A percentile compares a stretch with the other conserved stretches of the same genome.
These are phyloP conservation scores for Cremastobaeus sp. DNA, from an alignment of 2,888 invertebrate species.

Conservation along the genomic window DNA sequence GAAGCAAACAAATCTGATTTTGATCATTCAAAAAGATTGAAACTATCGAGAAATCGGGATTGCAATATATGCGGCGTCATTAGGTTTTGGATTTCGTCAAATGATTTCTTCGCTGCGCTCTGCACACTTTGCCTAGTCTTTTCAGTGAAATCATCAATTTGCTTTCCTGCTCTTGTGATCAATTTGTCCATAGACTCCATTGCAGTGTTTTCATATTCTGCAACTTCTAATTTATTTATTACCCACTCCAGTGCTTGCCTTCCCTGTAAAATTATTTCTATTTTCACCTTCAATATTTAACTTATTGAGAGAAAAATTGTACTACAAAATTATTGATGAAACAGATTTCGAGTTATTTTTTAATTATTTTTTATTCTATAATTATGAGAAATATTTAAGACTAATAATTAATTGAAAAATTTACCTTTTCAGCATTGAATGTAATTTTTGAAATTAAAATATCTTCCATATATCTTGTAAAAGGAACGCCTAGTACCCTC, in stretches of 20 bases:
- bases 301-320: too few species aligned
- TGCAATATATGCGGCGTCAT: conserved; percentile 75
- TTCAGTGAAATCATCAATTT: conserved; percentile 88
- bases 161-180: conserved; percentile 87
- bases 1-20: neutral
- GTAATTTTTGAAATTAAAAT: conserved; percentile 92
- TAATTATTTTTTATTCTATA: too few species aligned
- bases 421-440: conserved; percentile 92
- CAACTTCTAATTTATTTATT: conserved; percentile 93
- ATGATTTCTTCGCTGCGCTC: conserved; percentile 84
- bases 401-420: too few species aligned
- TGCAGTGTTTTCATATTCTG: conserved; percentile 88
- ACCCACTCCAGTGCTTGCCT: conserved; percentile 99
- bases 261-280: conserved; percentile 85
- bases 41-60: conserved; percentile 61
- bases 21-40: neutral
- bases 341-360: too few species aligned
- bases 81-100: conserved; percentile 86
- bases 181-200: conserved; percentile 91
- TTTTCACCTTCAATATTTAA: too few species aligned
- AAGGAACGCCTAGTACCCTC: conserved; percentile 94
- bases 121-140: conserved; percentile 88
- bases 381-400: too few species aligned
- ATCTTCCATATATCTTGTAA: conserved; percentile 96
- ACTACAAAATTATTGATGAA: too few species aligned